Evolutionary conservation across 2,113 vertebrate species (phyloP), one percentile per base, ranked within the genome.

Genomic region (Oreotrochilus melanogaster): DNA sequence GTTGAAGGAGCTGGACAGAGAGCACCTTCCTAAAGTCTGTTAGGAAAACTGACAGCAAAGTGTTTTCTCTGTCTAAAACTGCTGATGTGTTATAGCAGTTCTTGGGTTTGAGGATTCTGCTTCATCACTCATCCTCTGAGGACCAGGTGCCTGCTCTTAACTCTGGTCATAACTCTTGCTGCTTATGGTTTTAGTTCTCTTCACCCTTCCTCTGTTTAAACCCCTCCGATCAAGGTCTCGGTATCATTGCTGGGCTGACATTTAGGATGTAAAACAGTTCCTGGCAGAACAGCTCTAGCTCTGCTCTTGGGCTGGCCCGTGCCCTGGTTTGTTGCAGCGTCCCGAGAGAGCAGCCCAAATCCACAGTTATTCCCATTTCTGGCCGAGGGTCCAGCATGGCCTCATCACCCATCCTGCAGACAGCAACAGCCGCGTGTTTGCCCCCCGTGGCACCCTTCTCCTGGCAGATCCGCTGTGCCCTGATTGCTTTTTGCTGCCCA

Each of bases 281-380:
- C 24, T 43, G 47, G 64, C 64, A 64, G 48, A 27, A 65, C 0
- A 0, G 43, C 6, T 7, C n/a, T 14, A 48, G 37, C 62, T 56
- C 50, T 18, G 45, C 64, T 62, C 30, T 33, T 14, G 57, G 22
- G 28, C 8, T 4, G 19, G 28, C 53, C 67, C 3, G 0, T 35
- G 57, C 25, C 33, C 28, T 28, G 25, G 9, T 6, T 5, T 31
- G 78, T 30, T 33, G 1, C 37, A 1, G 66, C 16, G 39, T 8
- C 5, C 53, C 0, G 57, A 47, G 47, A 14, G 17, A 27, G 62
- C 61, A 28, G 22, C 25, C 9, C 14, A 15, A 50, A 43, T 54
- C 12, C 6, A 0, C 35, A 17, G 0, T 48, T 39, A 15, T 61
- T 79, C 35, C 35, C 31, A 0, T 45, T 47, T 31, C 83, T 42